Evolutionary conservation across 2,888 invertebrate genomes (phyloP), one percentile per base, ranked within the genome.

Genomic region (Vesta saturnalis): DNA sequence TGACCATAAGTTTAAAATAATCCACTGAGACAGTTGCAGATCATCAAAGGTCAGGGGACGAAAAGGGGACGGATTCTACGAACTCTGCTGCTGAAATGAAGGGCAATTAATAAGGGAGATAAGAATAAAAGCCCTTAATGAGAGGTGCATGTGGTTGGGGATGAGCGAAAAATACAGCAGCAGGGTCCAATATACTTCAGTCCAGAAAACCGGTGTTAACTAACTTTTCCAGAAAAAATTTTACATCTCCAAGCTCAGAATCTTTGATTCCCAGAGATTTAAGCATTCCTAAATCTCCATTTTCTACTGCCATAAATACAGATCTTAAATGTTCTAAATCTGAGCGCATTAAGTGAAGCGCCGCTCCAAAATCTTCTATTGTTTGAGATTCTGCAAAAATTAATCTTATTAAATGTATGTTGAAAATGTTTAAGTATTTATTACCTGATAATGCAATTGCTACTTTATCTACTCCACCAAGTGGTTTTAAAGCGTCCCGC

Each of bases 151-250:
- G 88, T 69, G 84, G 83, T 75, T 83, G 82, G 79, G 88, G 89
- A 85, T 91, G 86, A 84, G 89, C 89, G 85, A 90, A 91, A 85
- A 89, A 89, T 82, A 89, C 88, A 89, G 91, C 83, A 83, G 83
- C 83, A 83, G 83, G 82, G 83, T 83, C 83, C 72, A 76, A 73
- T 78, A 82, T 78, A 77, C 80, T 83, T 93, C 93, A 96, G 88
- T 96, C 96, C 85, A 97, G 91, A 87, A 97, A 97, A 77, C 96
- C 96, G 75, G 96, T 97, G 85, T 95, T 95, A 69, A 96, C 95
- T 80, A 97, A 89, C 85, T 96, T 96, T 87, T 96, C 96, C 80
- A 97, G 89, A 89, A 97, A 97, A 87, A 96, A 96, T 83, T 96
- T 96, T 64, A 97, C 96, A 82, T 97, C 96, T 15, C 96, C 96